phyloP scores from a whole-genome alignment of 2,888 invertebrate species.

The Troides aeacus region DNA sequence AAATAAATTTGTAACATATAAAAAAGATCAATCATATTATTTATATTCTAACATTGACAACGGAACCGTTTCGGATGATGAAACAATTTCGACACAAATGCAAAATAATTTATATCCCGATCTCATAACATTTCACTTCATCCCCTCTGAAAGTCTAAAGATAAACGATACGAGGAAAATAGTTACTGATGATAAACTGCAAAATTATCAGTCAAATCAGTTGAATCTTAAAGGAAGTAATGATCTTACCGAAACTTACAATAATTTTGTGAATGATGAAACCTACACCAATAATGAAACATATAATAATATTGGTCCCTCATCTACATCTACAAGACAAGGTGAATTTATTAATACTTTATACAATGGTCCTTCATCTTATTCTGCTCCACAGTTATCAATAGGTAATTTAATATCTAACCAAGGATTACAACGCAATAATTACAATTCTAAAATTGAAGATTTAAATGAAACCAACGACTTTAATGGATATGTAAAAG shows the following conservation, averaged over 20 bases:
- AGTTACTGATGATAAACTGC: not conserved
- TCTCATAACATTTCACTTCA: slow-evolving; percentile 32
- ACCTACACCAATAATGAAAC: not conserved
- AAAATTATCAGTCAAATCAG: slow-evolving; percentile 15
- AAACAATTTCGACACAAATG: slow-evolving; percentile 40
- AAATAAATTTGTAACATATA: slow-evolving; percentile 64
- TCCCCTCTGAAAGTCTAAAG: slow-evolving; percentile 9
- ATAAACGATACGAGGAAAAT: not conserved
- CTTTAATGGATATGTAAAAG: slow-evolving; percentile 55
- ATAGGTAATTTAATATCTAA: slow-evolving; percentile 56
- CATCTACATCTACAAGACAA: slow-evolving; percentile 42
- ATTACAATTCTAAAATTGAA: slow-evolving; percentile 58
- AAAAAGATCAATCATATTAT: slow-evolving; percentile 69
- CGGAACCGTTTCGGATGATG: slow-evolving; percentile 34
- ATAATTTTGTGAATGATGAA: slow-evolving; percentile 8
- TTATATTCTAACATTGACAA: slow-evolving; percentile 60
- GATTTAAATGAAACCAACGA: slow-evolving; percentile 49
- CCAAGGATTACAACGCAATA: slow-evolving; percentile 40
- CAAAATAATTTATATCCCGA: slow-evolving; percentile 34
- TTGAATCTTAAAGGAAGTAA: slow-evolving; percentile 2
- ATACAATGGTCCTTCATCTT: slow-evolving; percentile 70
- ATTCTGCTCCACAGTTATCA: slow-evolving; percentile 66
- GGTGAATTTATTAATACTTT: slow-evolving; percentile 44
- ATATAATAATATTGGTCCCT: slow-evolving; percentile 40
- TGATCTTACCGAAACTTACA: slow-evolving; percentile 2